Evolutionary conservation across 1,140 invertebrate genomes (phyloP), one percentile per base, ranked within the genome.

Genomic region (Cydia strobilella): DNA sequence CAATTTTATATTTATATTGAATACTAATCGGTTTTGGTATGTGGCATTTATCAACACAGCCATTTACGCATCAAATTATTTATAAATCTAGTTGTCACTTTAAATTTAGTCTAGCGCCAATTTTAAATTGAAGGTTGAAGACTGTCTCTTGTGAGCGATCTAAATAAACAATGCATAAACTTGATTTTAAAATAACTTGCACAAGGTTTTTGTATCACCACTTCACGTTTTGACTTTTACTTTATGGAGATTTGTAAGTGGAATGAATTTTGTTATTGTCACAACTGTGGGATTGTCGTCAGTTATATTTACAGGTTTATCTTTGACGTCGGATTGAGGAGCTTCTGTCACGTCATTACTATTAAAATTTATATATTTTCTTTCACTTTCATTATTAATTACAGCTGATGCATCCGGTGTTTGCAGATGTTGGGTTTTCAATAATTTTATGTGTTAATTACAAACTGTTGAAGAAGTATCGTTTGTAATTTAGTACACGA

Each of bases 161-260:
- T 89, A 90, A 90, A 89, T 82, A 88, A 85, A 84, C 42, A 75
- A 80, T 86, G 83, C 81, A 85, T 87, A 88, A 77, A 82, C 79
- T 83, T 77, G 84, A 86, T 78, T 89, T 88, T 85, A 85, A 86
- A 88, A 87, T 89, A 90, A 91, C 86, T 83, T 73, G 84, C 85
- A 86, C 85, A 89, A 77, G 77, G 83, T 88, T 91, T 88, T 90
- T 90, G 82, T 91, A 89, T 89, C 86, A 90, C 88, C 87, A 87
- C 87, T 88, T 87, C 88, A 88, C 85, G 81, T 83, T 84, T 86
- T 59, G 18, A 12, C 78, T 91, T 76, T 84, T 81, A 81, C 84
- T 83, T 82, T 81, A 79, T 79, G 78, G 79, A 86, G 88, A 81
- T 88, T 88, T 90, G 90, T 86, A 90, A 90, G 86, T 90, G 90